phyloP scores from a whole-genome alignment of 1,140 invertebrate species.

The Panagrolaimus sp. region DNA sequence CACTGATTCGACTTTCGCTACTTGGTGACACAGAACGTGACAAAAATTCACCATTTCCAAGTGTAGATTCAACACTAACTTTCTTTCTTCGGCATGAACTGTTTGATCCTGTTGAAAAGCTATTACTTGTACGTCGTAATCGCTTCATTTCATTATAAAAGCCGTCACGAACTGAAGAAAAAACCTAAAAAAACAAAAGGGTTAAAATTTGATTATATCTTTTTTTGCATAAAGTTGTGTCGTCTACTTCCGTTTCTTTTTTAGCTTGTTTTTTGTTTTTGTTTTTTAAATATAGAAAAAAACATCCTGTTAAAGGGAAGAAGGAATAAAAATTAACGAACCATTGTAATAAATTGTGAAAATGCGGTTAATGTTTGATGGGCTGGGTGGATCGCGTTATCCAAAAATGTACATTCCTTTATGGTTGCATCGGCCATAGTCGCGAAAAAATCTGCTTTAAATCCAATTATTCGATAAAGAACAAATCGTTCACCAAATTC shows the following conservation, averaged over 20 bases:
- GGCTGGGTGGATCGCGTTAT: constrained; percentile 54
- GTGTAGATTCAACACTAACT: neutral
- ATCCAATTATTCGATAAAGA: constrained; percentile 36
- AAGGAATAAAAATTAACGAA: constrained; percentile 30
- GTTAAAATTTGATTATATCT: constrained; percentile 17
- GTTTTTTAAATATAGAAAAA: constrained; percentile 21
- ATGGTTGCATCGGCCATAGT: constrained; percentile 54
- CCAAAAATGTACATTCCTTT: constrained; percentile 49
- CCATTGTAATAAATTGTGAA: constrained; percentile 56
- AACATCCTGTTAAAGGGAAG: constrained; percentile 8
- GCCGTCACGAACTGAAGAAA: constrained; percentile 54
- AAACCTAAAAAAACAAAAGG: constrained; percentile 43
- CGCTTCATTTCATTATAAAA: constrained; percentile 55
- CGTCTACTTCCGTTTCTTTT: no score
- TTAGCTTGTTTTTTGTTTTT: neutral
- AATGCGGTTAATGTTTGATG: constrained; percentile 51
- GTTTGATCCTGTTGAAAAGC: constrained; percentile 49
- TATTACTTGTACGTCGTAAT: constrained; percentile 42
- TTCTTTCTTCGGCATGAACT: constrained; percentile 1
- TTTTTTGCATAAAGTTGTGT: neutral
- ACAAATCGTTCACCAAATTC: constrained; percentile 51
- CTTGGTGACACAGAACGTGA: constrained; percentile 18
- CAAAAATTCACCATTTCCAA: neutral
- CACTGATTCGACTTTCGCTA: neutral
- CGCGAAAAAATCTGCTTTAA: constrained; percentile 58